Base-by-base conservation (phyloP, 2,888 invertebrate genomes). In the Himalopsyche kuldschensis region DNA sequence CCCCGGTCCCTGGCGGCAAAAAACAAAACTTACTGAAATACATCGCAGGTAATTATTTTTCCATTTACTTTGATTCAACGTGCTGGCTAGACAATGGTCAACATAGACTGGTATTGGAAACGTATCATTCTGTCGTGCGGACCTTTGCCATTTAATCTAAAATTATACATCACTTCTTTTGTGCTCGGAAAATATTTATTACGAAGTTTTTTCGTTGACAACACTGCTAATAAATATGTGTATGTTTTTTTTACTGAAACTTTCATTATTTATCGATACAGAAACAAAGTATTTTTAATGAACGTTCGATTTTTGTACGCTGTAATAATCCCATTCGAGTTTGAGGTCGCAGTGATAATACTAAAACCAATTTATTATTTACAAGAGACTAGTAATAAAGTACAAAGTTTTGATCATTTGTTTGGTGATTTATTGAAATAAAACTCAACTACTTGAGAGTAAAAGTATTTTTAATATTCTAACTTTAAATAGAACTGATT, bases 1-100 rank as follows among this genome's bases (percentile, higher is more conserved):
- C 55, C 5, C 55, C 55, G 24, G 35, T 32, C 41, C 35, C 35
- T 24, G 41, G 41, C 32, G 32, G 20, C 35, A 41, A 35, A 77
- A 77, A 77, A 30, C 15, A 32, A 77, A 77, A 55, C 20, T 55
- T 8, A 55, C 32, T 77, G 35, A 77, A 77, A 77, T n/a, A 41
- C 77, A 77, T 77, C 77, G 35, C 32, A 77, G 41, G 77, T 77
- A 77, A 77, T 77, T 77, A 77, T 41, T 77, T 77, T 77, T 35
- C 24, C 77, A 41, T 41, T 77, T 35, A 24, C 77, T 35, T 15
- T 55, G 55, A 32, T 77, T 32, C 35, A 32, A n/a, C 77, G 24
- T n/a, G 77, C 24, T 41, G 55, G 55, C 24, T 35, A 77, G 77
- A 77, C 77, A 77, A 35, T 35, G 77, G 77, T 77, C 77, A 77